Conservation (phyloP, 1,140 invertebrate genomes). For the Archivesica marissinica region DNA sequence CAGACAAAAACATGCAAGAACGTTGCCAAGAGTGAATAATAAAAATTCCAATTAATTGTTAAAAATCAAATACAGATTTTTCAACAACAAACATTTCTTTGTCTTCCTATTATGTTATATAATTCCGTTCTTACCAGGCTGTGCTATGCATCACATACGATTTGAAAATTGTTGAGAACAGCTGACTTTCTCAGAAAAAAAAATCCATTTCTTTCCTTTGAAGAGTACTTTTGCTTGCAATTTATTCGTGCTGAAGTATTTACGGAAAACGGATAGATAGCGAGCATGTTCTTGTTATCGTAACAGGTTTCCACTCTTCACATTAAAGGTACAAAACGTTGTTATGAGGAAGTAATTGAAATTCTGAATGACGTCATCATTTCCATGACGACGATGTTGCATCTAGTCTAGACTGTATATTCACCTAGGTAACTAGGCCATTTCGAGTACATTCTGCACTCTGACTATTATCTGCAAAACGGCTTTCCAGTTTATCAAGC, state of each 20-base stretch:
- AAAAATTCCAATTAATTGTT: constrained; percentile 21
- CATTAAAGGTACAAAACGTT: constrained; percentile 39
- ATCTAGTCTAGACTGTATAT: constrained; percentile 43
- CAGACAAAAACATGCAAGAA: too few relatives aligned
- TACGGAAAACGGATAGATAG: constrained; percentile 20
- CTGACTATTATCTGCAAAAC: background rate
- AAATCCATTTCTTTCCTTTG: background rate
- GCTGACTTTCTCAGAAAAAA: background rate
- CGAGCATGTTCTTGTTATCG: constrained; percentile 36
- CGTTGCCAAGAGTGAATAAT: constrained; percentile 9
- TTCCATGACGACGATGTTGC: constrained; percentile 25
- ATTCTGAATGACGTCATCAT: constrained; percentile 55
- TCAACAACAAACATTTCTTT: constrained; percentile 11
- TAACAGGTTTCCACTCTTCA: constrained; percentile 37
- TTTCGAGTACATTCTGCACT: constrained; percentile 10
- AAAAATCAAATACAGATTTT: background rate
- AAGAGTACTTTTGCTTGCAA: background rate
- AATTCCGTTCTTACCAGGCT: background rate
- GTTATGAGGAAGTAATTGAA: constrained; percentile 62
- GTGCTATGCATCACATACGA: background rate
- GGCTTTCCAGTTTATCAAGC: constrained; percentile 4
- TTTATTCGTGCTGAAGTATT: constrained; percentile 34
- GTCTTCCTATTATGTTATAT: background rate
- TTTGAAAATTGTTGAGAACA: background rate
- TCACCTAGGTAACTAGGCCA: constrained; percentile 24